Evolutionary conservation across 2,797 vertebrate species (phyloP).

Genomic region (Sebastes ruberrimus): DNA sequence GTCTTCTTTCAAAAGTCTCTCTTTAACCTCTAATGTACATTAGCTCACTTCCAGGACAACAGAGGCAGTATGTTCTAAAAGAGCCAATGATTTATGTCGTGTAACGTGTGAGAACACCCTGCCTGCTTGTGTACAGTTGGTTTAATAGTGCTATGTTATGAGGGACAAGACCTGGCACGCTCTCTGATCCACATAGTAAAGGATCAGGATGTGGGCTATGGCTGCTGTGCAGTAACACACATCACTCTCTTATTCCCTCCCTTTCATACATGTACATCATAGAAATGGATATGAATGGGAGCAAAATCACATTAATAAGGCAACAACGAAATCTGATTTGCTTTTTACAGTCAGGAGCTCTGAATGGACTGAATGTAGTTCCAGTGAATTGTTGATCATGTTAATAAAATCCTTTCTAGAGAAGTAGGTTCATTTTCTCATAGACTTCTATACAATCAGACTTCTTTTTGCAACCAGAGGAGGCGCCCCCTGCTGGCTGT

Average conservation of each 20-base stretch:
- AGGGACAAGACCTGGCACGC: conserved; percentile 46
- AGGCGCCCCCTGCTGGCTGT: too few relatives aligned
- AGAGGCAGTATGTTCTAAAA: neutral
- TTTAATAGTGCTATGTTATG: conserved; percentile 12
- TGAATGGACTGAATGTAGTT: neutral
- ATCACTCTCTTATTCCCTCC: neutral
- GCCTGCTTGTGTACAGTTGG: conserved; percentile 15
- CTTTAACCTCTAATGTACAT: neutral
- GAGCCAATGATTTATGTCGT: conserved; percentile 9
- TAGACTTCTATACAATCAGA: too few relatives aligned
- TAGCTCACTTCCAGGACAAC: neutral
- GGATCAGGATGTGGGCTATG: neutral
- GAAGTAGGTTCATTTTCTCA: too few relatives aligned
- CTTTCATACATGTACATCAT: too few relatives aligned
- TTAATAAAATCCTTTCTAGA: too few relatives aligned
- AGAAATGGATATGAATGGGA: neutral
- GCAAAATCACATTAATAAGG: too few relatives aligned
- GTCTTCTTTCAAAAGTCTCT: neutral
- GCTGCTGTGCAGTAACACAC: neutral
- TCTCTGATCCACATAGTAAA: neutral
- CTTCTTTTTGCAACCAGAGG: too few relatives aligned
- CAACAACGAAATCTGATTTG: neutral
- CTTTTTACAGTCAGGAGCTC: neutral
- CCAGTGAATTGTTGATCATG: neutral
- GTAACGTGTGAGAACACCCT: conserved; percentile 18